phyloP scores from a whole-genome alignment of 1,140 invertebrate species.

The Drosophila miranda region DNA sequence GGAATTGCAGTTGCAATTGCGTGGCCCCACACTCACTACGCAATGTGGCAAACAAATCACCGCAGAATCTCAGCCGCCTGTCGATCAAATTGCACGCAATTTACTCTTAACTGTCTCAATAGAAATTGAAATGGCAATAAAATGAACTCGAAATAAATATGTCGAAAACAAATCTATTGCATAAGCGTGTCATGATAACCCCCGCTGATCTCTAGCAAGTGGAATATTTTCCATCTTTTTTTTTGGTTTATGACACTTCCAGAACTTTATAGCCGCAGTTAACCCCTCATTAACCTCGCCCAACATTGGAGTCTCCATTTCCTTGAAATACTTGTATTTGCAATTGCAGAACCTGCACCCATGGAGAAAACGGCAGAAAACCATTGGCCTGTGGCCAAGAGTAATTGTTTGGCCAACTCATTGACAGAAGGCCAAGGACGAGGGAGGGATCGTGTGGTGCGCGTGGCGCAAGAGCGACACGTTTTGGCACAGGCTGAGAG shows the following conservation, averaged over 20 bases:
- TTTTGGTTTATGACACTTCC: neutral
- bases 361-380: slow-evolving; percentile 7
- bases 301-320: slow-evolving; percentile 44
- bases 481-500: slow-evolving; percentile 30
- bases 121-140: slow-evolving; percentile 34
- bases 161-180: slow-evolving; percentile 18
- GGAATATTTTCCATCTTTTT: neutral
- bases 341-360: neutral
- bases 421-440: slow-evolving; percentile 24
- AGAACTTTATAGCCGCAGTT: neutral
- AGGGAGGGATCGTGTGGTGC: neutral
- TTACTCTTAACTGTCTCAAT: slow-evolving; percentile 54
- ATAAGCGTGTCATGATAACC: slow-evolving; percentile 41
- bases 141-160: slow-evolving; percentile 9
- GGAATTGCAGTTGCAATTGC: slow-evolving; percentile 49
- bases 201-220: slow-evolving; percentile 15
- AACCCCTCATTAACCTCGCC: slow-evolving; percentile 18
- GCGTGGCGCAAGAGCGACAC: slow-evolving; percentile 2
- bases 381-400: slow-evolving; percentile 37
- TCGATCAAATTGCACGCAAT: slow-evolving; percentile 65
- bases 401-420: slow-evolving; percentile 37
- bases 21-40: slow-evolving; percentile 34
- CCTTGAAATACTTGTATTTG: neutral
- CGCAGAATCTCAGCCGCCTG: slow-evolving; percentile 44
- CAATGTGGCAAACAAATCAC: slow-evolving; percentile 66